Conservation (phyloP, 2,888 invertebrate species). For the Theretra japonica region DNA sequence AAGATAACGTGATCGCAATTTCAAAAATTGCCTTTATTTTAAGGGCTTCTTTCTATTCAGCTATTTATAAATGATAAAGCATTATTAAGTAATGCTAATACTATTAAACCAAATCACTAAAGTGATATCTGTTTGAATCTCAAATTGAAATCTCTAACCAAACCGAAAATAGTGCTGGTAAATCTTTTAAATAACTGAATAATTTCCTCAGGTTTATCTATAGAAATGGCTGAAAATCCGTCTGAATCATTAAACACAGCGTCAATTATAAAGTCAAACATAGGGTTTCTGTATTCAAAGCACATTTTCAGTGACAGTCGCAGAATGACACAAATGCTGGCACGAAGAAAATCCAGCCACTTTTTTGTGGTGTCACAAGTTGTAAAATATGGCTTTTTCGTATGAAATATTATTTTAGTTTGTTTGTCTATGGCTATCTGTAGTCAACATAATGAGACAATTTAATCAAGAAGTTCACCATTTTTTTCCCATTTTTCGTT, state of each 20-base stretch:
- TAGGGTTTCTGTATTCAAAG: slow-evolving; percentile 45
- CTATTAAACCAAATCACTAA: no score
- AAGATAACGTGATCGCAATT: no score
- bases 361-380: slow-evolving; percentile 31
- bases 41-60: no score
- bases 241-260: neutral
- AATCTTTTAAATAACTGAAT: neutral
- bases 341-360: slow-evolving; percentile 43
- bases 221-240: neutral
- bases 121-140: neutral
- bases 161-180: neutral
- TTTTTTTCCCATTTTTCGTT: no score
- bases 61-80: no score
- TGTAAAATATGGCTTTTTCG: slow-evolving; percentile 15
- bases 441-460: no score
- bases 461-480: no score
- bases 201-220: neutral
- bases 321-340: slow-evolving; percentile 58
- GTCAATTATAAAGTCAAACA: slow-evolving; percentile 51
- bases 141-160: neutral
- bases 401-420: neutral
- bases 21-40: no score
- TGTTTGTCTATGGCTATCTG: neutral
- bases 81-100: no score
- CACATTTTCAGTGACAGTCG: slow-evolving; percentile 64